Percentiles rank a stretch among this genome's conserved stretches.
phyloP scores from a whole-genome alignment of 1,140 invertebrate genomes.

The Pogonomyrmex barbatus region DNA sequence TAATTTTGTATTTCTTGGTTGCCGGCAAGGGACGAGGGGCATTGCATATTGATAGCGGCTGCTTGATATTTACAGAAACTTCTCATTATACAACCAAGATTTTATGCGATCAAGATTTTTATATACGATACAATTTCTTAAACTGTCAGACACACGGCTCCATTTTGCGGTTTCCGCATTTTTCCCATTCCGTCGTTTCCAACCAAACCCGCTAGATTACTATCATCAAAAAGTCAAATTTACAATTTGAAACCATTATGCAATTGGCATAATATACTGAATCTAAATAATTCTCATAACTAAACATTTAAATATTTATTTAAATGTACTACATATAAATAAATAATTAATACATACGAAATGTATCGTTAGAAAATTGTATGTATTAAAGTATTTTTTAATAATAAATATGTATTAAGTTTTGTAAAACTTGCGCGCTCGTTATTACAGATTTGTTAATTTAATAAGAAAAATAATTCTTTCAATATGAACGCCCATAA shows the following conservation, averaged over 20 bases:
- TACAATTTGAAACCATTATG: constrained; percentile 14
- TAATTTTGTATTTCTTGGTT: constrained; percentile 50
- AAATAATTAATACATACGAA: constrained; percentile 10
- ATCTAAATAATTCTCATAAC: background rate
- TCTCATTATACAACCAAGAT: constrained; percentile 56
- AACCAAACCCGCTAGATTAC: constrained; percentile 19
- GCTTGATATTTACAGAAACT: constrained; percentile 52
- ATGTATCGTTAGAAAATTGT: constrained; percentile 14
- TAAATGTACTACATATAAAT: background rate
- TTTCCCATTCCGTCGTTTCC: constrained; percentile 27
- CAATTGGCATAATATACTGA: constrained; percentile 39
- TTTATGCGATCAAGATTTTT: constrained; percentile 55
- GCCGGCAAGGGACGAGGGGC: background rate
- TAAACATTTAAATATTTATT: constrained; percentile 3
- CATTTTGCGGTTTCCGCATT: constrained; percentile 46
- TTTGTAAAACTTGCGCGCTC: background rate
- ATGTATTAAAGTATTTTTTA: background rate
- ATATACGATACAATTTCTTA: constrained; percentile 58
- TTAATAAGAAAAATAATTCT: background rate
- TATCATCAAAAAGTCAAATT: constrained; percentile 25
- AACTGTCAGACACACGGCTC: constrained; percentile 47
- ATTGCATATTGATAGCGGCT: constrained; percentile 55
- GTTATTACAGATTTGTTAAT: background rate
- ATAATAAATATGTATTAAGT: background rate
- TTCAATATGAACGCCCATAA: constrained; percentile 71